Evolutionary conservation across 2,113 vertebrate species (phyloP).

Genomic region (Psilopogon haemacephalus): DNA sequence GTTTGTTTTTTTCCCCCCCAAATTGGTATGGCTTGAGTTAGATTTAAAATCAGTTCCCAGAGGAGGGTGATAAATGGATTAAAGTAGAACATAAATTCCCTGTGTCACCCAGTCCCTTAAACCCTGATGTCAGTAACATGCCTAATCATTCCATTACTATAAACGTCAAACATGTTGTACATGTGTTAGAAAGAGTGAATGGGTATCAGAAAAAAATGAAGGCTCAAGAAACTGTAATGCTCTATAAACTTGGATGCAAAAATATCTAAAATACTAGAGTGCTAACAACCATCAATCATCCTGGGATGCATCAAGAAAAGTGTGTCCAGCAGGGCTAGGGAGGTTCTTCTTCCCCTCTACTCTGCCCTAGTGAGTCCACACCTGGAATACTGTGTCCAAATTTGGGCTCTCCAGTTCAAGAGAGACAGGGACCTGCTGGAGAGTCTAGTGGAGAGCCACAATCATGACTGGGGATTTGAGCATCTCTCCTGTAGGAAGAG

Average conservation of each 20-base stretch:
- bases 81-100: conserved; percentile 72
- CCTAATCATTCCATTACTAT: conserved; percentile 72
- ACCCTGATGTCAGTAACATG: conserved; percentile 71
- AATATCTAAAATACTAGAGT: not conserved
- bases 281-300: not conserved
- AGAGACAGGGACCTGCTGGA: too few relatives aligned
- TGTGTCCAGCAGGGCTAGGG: too few relatives aligned
- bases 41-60: conserved; percentile 67
- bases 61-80: conserved; percentile 70
- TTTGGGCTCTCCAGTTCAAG: too few relatives aligned
- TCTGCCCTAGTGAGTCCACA: too few relatives aligned
- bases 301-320: too few relatives aligned
- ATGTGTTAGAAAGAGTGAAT: conserved; percentile 51
- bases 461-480: too few relatives aligned
- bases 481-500: too few relatives aligned
- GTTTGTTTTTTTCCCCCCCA: not conserved
- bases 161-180: conserved; percentile 68
- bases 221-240: conserved; percentile 23
- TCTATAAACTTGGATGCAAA: not conserved
- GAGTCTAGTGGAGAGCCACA: too few relatives aligned
- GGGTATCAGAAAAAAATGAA: conserved; percentile 39
- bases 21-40: conserved; percentile 54
- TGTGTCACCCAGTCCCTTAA: conserved; percentile 68
- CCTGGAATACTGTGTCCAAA: too few relatives aligned
- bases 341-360: too few relatives aligned